Evolutionary conservation across 2,888 invertebrate genomes (phyloP), one percentile per base, ranked within the genome.

Genomic region (Leptarthrus brevirostris): DNA sequence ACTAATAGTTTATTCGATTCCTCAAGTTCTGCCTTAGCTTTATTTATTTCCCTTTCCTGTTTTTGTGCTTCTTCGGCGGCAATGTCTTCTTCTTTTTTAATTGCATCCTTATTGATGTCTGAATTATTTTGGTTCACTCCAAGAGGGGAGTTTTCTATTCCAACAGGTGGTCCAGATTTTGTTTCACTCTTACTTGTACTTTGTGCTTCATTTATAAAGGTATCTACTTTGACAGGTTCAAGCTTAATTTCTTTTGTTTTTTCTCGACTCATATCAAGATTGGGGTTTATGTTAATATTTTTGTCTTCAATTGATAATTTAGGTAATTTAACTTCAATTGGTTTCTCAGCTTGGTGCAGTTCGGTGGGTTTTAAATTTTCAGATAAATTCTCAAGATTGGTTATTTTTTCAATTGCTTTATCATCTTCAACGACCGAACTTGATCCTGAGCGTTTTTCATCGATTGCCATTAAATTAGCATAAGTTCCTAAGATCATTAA

Each of bases 401-500:
- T 54, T n/a, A 10, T 2, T 22, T 53, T 34, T 44, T 83, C 86
- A 0, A 86, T 82, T 44, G 84, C 83, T 36, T 87, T 86, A 76
- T 88, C 87, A 77, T 93, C 93, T 0, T 34, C 26, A 24, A 49
- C 24, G 2, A 53, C 20, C 52, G 18, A 4, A 16, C 3, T 53
- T 3, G 70, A 20, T 34, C 83, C 86, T 0, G 86, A 82, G 47
- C 84, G 83, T 36, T 87, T 86, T 76, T 89, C 87, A 78, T 93
- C 93, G 0, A 91, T 91, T 0, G 91, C 92, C 81, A 90, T 93
- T 74, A 92, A 87, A 85, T 94, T 97, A 0, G 95, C 95, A 83
- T 93, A 96, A 0, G 97, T 97, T 53, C 97, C 95, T 53, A 96
- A 88, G 18, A 97, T 89, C 89, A 98, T 91, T 73, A 97, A 90